These are phyloP conservation scores for Fundulus diaphanus DNA, from an alignment of 2,797 vertebrate genomes.

Conservation along the genomic window DNA sequence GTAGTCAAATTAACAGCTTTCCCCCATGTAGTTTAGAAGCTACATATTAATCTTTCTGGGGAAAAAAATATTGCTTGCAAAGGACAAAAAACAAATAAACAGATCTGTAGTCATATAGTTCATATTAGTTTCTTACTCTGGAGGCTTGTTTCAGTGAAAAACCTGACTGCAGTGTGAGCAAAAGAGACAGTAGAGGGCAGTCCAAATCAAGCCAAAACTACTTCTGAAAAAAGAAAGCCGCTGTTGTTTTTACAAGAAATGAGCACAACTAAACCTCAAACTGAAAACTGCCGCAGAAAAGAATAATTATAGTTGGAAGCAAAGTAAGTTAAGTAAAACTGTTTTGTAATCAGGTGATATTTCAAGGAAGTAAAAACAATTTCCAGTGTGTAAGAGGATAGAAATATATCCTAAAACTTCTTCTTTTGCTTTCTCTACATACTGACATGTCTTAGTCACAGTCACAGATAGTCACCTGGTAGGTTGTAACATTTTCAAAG, in stretches of 20 bases:
- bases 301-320: background rate
- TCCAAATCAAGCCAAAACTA: conserved; percentile 40
- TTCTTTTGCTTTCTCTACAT: background rate
- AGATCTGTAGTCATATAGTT: background rate
- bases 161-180: conserved; percentile 32
- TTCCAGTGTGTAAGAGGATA: background rate
- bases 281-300: background rate
- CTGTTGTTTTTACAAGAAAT: background rate
- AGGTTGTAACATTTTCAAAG: background rate
- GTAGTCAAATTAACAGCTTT: too few species aligned
- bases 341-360: background rate
- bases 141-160: background rate
- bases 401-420: background rate
- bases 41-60: too few species aligned
- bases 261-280: background rate
- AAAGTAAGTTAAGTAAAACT: background rate
- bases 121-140: background rate
- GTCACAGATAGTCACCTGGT: background rate
- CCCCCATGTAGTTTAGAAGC: too few species aligned
- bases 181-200: conserved; percentile 73
- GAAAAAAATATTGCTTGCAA: too few species aligned
- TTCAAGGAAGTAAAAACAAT: background rate
- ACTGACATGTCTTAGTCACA: background rate
- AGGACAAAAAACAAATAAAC: background rate
- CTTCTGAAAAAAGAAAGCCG: background rate